Base-by-base conservation (phyloP, 2,113 vertebrate genomes). In the Clarias batrachus region DNA sequence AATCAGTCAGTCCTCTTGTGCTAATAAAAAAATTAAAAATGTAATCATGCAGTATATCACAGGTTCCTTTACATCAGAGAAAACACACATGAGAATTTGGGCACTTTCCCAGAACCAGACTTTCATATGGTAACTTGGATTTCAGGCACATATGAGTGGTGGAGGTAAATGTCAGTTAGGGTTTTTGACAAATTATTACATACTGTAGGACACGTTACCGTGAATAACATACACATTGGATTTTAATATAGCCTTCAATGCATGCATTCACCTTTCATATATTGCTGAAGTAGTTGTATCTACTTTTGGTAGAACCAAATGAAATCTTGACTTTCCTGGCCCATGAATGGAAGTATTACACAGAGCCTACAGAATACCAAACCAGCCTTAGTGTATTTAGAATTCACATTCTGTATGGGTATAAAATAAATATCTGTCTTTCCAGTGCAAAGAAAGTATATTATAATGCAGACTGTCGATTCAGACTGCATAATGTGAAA, bases 401-500 rank as follows among this genome's bases (percentile, higher is more conserved):
- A 60, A 27, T 71, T 12, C 52, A 37, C 9, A 81, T 59, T 70
- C 14, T 62, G 66, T 73, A 71, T 37, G 65, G 30, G 68, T 33
- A 23, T 62, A 62, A 73, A 59, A 79, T 23, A 68, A 79, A 81
- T 82, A 70, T 27, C 54, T 82, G 48, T 27, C 54, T 56, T 84
- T 73, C 25, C 12, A n/a, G 37, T 88, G 71, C 27, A 48, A 80
- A 78, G 54, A 78, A 86, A 52, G 48, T 27, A 63, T 68, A 52
- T 89, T 59, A 81, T 63, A 48, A 68, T 62, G 33, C 27, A 48
- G 57, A 85, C 82, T 52, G 19, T 62, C 52, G 66, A 85, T 83
- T 85, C 73, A 21, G 56, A 52, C 71, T 17, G 16, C 74, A 85
- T 85, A 73, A 79, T 85, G 56, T 79, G 73, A 89, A 85, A 82